These are phyloP conservation scores for Enteromius mattozi DNA, from an alignment of 2,797 vertebrate species.

Conservation along the genomic window DNA sequence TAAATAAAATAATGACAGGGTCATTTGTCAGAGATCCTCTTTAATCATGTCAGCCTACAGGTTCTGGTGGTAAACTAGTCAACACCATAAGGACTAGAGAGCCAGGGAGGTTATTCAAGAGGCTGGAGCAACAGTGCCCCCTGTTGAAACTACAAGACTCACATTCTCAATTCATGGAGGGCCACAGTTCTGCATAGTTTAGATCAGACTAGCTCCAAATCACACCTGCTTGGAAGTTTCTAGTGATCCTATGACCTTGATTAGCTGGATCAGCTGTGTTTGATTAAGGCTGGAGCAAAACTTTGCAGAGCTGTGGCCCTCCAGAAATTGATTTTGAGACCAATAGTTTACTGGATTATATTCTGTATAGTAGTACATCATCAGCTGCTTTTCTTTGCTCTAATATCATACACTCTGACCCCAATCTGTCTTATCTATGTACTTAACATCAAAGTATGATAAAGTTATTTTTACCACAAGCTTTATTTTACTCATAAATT, in stretches of 20 bases:
- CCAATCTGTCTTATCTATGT: neutral
- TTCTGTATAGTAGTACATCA: no score
- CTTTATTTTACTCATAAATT: neutral
- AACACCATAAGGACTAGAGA: neutral
- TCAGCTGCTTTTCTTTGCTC: no score
- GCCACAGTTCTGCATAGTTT: no score
- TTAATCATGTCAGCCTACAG: conserved; percentile 2
- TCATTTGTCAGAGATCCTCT: conserved; percentile 12
- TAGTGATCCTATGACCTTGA: no score
- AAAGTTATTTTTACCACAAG: neutral
- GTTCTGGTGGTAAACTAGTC: conserved; percentile 8
- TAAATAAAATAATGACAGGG: neutral
- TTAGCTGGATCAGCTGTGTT: no score
- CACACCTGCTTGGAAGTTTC: no score
- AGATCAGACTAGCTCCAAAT: no score
- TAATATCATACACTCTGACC: neutral
- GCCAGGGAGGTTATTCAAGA: neutral
- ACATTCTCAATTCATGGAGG: neutral
- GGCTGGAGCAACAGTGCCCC: conserved; percentile 76
- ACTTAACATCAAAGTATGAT: neutral
- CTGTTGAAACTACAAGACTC: conserved; percentile 64
- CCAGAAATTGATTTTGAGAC: no score
- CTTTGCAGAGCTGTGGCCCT: no score
- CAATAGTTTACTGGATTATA: no score
- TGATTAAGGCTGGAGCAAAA: no score